Evolutionary conservation across 2,797 vertebrate species (phyloP), one percentile per base, ranked within the genome.

Genomic region (Cossypha caffra): DNA sequence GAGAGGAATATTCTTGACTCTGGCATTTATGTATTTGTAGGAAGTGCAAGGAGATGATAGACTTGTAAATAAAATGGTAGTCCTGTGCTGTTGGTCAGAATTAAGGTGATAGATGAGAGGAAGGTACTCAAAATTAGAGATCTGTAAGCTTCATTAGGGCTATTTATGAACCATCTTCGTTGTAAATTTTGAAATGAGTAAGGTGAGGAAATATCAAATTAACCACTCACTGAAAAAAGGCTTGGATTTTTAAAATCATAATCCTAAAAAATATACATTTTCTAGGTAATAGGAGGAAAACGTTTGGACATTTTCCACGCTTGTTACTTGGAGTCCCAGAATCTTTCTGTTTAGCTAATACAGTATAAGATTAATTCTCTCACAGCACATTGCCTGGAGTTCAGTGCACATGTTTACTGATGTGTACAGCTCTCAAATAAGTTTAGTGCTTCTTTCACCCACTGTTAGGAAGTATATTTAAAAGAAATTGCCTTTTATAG

Each of bases 401-500:
- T 96, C 95, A 97, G 97, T 97, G 97, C 98, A 97, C 97, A 98
- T 98, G 98, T 98, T 99, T 98, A 98, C 98, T 98, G 98, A 99
- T 99, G 98, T 99, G 98, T 98, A 98, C 97, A 97, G 97, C 98
- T 97, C 97, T 98, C 96, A 98, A 99, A 98, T 98, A 98, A 98
- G 97, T 98, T 98, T 95, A 97, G 96, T 96, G 95, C 95, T 97
- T 97, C 97, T 98, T 98, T 98, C 97, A 98, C 98, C 97, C 98
- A 97, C 97, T 98, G 97, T 98, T 98, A 98, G 98, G 97, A 97
- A 97, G 98, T 97, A 98, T 98, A 98, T 96, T 97, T 94, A 97
- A 98, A 98, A 98, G 98, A 98, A 99, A 99, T 98, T 98, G 98
- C 98, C 98, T 98, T 97, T 98, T 98, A 98, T 98, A 98, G 98